These are phyloP conservation scores for Pomacea canaliculata DNA, from an alignment of 2,888 invertebrate genomes.

Conservation along the genomic window DNA sequence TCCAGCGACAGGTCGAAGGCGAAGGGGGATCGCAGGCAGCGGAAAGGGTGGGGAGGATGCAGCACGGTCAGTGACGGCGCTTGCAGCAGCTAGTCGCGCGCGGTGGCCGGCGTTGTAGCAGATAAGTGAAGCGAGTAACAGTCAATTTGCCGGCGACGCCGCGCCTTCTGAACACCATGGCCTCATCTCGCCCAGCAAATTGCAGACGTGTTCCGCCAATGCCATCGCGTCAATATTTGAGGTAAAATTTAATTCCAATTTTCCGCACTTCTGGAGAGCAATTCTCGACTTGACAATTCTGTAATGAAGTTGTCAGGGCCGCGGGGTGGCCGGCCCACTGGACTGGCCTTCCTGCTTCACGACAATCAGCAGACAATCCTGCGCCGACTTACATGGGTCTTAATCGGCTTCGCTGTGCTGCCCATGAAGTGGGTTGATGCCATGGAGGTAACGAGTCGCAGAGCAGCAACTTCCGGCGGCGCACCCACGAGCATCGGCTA, in stretches of 20 bases:
- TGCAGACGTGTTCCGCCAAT: conserved; percentile 26
- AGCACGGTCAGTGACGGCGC: too few species aligned
- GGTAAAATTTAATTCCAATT: conserved; percentile 46
- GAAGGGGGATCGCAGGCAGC: too few species aligned
- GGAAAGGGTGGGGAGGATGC: too few species aligned
- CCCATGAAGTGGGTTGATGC: too few species aligned
- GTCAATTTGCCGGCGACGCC: conserved; percentile 26
- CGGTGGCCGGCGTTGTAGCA: not conserved
- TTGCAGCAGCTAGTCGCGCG: too few species aligned
- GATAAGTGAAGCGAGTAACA: conserved; percentile 23
- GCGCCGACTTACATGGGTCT: conserved; percentile 19
- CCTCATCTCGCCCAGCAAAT: conserved; percentile 18
- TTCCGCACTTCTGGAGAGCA: conserved; percentile 42
- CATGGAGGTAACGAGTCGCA: too few species aligned
- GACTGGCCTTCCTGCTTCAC: not conserved
- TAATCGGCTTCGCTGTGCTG: too few species aligned
- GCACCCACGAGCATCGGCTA: too few species aligned
- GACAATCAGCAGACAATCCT: conserved; percentile 17
- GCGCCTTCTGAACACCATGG: conserved; percentile 19
- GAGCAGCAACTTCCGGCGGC: too few species aligned
- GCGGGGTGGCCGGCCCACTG: conserved; percentile 20
- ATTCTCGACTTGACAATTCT: conserved; percentile 44
- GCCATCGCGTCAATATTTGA: conserved; percentile 40
- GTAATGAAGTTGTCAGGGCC: conserved; percentile 43
- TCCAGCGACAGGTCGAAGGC: too few species aligned